Base-by-base conservation (phyloP, 2,888 invertebrate genomes). In the Ochropleura leucogaster region DNA sequence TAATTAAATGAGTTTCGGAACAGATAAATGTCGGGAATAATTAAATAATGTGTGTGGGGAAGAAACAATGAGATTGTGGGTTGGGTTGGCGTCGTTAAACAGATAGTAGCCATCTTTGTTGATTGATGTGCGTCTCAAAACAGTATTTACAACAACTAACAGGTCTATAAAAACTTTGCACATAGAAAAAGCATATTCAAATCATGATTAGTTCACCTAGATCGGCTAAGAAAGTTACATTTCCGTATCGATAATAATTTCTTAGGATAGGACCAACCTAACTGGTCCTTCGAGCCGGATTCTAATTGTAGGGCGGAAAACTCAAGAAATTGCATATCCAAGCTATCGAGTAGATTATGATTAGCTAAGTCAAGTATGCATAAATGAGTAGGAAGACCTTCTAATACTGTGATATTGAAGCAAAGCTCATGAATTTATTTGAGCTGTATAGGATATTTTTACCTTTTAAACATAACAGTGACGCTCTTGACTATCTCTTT, bases 241-340 rank as follows among this genome's bases (percentile, higher is more conserved):
- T 85, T 85, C 83, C 83, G 74, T 64, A 68, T 49, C 30, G 70
- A 68, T 79, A 76, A 76, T 85, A 76, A 83, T 76, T 65, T 72
- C 44, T 65, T 70, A 73, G 72, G 63, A 68, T 70, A 73, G 72
- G 63, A 68, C 76, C 40, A 66, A 66, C 47, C 72, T 65, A 76
- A 86, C 82, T 86, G 87, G 85, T 85, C 87, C 83, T 86, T 85
- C 74, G 74, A 81, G 80, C 84, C 82, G 80, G 85, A 84, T 87
- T 75, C 74, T 75, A 82, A 87, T 18, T 74, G 84, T 72, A 12
- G 57, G 68, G 30, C 30, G 30, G 60, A 75, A 87, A 86, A 86
- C 66, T 76, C 63, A 66, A 72, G 83, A 78, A 77, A 84, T 71
- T 69, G 71, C 71, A 59, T 66, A 65, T 68, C 40, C 12, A 64